Base-by-base conservation (phyloP, 2,888 invertebrate genomes). In the Stenurella melanura region DNA sequence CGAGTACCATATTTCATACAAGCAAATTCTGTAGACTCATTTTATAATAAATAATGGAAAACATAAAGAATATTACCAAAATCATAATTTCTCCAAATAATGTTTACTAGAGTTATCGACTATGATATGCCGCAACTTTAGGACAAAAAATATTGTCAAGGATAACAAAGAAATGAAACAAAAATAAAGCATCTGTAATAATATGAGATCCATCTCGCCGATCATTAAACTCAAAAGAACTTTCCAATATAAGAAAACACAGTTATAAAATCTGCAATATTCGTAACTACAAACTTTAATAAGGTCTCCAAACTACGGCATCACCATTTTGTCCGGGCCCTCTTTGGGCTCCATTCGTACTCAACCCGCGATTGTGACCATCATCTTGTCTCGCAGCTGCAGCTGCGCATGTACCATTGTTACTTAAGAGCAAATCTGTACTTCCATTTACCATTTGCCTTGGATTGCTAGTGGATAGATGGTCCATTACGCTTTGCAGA, bases 401-500 rank as follows among this genome's bases (percentile, higher is more conserved):
- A 0, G 92, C 92, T 19, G 92, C 93, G 81, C 93, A 93, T 69
- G 92, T 92, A 0, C 92, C 92, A 60, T 91, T 92, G 60, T 92
- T 92, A 61, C 92, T 87, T 82, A 93, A 87, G 81, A 93, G 86
- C 74, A 90, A 85, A 82, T 92, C 92, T 80, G 87, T 88, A 21
- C 84, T 85, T 17, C 89, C 89, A 17, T 90, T 87, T 18, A 81
- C 80, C 91, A 91, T 91, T 66, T 91, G 90, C 76, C 91, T 89
- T 82, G 91, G 91, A 11, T 82, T 82, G 69, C 93, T 93, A 69
- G 93, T 93, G 1, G 93, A 92, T 74, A 94, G 92, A 87, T 94
- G 94, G 88, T 95, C 94, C 94, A 94, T 94, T 84, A 94, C 94
- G 57, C 93, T 93, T 88, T 94, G 94, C 77, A 94, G 87, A 85